These are phyloP conservation scores for Pinna nobilis DNA, from an alignment of 1,140 invertebrate genomes.

Conservation along the genomic window DNA sequence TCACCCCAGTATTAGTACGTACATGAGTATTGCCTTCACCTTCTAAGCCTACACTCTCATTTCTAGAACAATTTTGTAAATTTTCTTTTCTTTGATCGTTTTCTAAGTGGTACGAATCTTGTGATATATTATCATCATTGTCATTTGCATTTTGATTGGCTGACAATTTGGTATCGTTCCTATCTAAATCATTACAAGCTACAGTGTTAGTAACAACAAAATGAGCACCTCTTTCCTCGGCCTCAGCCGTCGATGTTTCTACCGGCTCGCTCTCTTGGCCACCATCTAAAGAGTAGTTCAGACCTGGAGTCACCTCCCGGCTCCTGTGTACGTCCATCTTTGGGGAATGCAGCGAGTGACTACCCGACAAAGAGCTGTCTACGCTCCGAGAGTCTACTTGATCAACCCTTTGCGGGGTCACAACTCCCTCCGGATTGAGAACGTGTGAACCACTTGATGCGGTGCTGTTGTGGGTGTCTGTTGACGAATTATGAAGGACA, in stretches of 20 bases:
- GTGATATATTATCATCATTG: slow-evolving; percentile 58
- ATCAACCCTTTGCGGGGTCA: slow-evolving; percentile 51
- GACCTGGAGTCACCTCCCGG: slow-evolving; percentile 27
- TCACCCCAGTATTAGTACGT: not conserved
- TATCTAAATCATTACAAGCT: slow-evolving; percentile 26
- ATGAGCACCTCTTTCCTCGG: slow-evolving; percentile 53
- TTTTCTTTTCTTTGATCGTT: slow-evolving; percentile 9
- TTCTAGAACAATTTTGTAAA: slow-evolving; percentile 17
- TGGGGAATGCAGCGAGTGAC: slow-evolving; percentile 55
- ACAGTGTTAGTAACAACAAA: slow-evolving; percentile 46
- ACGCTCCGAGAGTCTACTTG: slow-evolving; percentile 66
- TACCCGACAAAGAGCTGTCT: slow-evolving; percentile 70
- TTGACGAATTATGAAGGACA: slow-evolving; percentile 61
- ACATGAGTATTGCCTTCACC: not conserved
- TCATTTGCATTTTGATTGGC: slow-evolving; percentile 74
- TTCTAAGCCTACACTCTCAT: not conserved
- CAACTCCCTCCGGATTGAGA: slow-evolving; percentile 49
- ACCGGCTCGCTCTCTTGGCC: slow-evolving; percentile 26
- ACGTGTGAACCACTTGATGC: slow-evolving; percentile 72
- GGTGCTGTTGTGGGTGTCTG: slow-evolving; percentile 67
- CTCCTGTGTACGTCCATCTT: slow-evolving; percentile 24
- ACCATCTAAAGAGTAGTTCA: slow-evolving; percentile 41
- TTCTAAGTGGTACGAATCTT: slow-evolving; percentile 2
- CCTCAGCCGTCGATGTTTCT: no score
- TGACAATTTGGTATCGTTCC: slow-evolving; percentile 57